Conservation (phyloP, 1,140 invertebrate species). For the Drosophila azteca region DNA sequence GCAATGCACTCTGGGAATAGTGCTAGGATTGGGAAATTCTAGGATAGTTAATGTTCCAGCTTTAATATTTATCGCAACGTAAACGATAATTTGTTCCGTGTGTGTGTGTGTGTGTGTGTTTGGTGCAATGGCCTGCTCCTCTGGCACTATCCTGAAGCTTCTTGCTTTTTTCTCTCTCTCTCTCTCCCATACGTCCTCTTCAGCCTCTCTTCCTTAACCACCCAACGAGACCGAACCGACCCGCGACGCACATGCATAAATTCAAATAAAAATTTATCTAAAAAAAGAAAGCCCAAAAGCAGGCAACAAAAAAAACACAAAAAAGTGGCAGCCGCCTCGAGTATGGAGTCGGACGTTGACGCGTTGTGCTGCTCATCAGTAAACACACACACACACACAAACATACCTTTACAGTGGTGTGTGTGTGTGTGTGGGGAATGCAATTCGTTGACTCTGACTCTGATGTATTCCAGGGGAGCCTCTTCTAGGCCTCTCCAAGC, state of each 20-base stretch:
- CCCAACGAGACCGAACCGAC: too few species aligned
- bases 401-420: constrained; percentile 4
- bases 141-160: too few species aligned
- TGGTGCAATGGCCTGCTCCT: too few species aligned
- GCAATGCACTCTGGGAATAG: too few species aligned
- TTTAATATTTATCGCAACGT: too few species aligned
- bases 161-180: not conserved
- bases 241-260: constrained; percentile 63
- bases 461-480: constrained; percentile 37
- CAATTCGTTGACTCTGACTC: constrained; percentile 58
- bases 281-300: constrained; percentile 22
- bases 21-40: too few species aligned
- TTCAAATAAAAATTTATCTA: constrained; percentile 73
- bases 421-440: constrained; percentile 26
- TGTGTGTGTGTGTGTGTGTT: too few species aligned
- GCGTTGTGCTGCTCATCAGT: constrained; percentile 28
- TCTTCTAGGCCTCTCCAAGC: constrained; percentile 52
- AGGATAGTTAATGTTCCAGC: too few species aligned
- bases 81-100: too few species aligned
- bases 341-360: constrained; percentile 66
- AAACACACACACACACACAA: constrained; percentile 8
- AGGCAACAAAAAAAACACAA: constrained; percentile 23
- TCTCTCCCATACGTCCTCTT: not conserved
- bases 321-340: constrained; percentile 54
- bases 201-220: not conserved